Percentiles rank a stretch among this genome's conserved stretches.
Evolutionary conservation across 2,113 vertebrate species (phyloP).

Genomic region (Porphyrio hochstetteri): DNA sequence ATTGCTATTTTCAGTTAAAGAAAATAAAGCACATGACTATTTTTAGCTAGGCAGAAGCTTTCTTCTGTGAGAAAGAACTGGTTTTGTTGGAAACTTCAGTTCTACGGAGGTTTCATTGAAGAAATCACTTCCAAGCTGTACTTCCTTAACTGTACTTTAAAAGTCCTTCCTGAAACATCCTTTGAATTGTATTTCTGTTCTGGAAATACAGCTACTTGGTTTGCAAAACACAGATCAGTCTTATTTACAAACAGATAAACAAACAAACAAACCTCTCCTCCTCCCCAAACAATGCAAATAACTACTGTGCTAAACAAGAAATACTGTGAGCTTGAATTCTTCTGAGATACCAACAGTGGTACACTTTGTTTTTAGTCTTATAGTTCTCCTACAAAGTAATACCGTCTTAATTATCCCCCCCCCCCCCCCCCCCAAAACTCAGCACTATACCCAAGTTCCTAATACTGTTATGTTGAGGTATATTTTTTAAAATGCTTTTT

Average conservation of each 20-base stretch:
- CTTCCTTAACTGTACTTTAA: not conserved
- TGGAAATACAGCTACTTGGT: slow-evolving; percentile 25
- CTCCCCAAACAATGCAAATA: not conserved
- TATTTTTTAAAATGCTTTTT: not conserved
- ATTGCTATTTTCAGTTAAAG: slow-evolving; percentile 31
- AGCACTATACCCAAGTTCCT: too few relatives aligned
- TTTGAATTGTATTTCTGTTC: not conserved
- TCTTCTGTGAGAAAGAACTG: not conserved
- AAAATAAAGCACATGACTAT: not conserved
- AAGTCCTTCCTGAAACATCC: not conserved
- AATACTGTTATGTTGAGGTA: too few relatives aligned
- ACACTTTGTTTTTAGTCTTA: not conserved
- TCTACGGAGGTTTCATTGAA: not conserved
- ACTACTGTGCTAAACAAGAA: slow-evolving; percentile 29
- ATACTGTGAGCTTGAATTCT: slow-evolving; percentile 17
- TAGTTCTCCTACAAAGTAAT: not conserved
- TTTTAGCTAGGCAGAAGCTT: slow-evolving; percentile 9
- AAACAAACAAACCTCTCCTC: slow-evolving; percentile 23
- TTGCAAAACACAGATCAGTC: slow-evolving; percentile 37
- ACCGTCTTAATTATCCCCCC: not conserved
- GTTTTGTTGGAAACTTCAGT: not conserved
- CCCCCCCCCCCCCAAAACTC: too few relatives aligned
- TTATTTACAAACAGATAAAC: slow-evolving; percentile 34
- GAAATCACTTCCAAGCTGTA: not conserved
- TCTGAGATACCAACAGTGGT: slow-evolving; percentile 18